Percentiles rank a stretch among this genome's conserved stretches.
Evolutionary conservation across 2,113 vertebrate species (phyloP).

Genomic region (Baryphthengus martii): DNA sequence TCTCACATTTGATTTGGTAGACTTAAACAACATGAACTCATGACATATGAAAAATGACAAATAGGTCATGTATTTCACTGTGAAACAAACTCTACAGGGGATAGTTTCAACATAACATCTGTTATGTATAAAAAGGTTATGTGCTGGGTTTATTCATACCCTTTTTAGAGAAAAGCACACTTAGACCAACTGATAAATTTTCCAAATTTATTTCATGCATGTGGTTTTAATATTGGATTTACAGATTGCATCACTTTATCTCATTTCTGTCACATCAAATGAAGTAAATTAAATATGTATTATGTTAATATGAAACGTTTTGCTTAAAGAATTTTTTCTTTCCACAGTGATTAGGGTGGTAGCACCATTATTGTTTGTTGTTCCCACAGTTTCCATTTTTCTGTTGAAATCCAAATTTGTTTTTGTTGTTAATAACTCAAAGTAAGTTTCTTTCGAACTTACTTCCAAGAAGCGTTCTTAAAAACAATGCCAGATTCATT

Average conservation of each 20-base stretch:
- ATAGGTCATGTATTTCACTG: not conserved
- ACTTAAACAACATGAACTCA: not conserved
- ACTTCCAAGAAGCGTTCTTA: not conserved
- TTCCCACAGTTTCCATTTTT: not conserved
- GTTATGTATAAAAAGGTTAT: not conserved
- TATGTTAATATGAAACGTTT: not conserved
- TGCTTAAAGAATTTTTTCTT: not conserved
- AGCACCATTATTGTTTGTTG: not conserved
- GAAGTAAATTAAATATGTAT: not conserved
- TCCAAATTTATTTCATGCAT: not conserved
- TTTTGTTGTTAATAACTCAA: constrained; percentile 8
- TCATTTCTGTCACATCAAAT: not conserved
- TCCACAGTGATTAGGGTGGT: not conserved
- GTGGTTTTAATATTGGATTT: not conserved
- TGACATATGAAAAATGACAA: constrained; percentile 29
- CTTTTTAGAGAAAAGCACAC: not conserved
- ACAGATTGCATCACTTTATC: not conserved
- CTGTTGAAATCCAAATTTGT: constrained; percentile 3
- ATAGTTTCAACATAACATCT: not conserved
- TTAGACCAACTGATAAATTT: not conserved
- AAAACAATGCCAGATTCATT: not conserved
- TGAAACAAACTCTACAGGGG: not conserved
- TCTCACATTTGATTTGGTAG: not conserved
- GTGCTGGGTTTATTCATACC: not conserved
- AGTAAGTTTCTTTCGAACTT: not conserved